phyloP scores from a whole-genome alignment of 1,140 invertebrate genomes.

The Cylas formicarius region DNA sequence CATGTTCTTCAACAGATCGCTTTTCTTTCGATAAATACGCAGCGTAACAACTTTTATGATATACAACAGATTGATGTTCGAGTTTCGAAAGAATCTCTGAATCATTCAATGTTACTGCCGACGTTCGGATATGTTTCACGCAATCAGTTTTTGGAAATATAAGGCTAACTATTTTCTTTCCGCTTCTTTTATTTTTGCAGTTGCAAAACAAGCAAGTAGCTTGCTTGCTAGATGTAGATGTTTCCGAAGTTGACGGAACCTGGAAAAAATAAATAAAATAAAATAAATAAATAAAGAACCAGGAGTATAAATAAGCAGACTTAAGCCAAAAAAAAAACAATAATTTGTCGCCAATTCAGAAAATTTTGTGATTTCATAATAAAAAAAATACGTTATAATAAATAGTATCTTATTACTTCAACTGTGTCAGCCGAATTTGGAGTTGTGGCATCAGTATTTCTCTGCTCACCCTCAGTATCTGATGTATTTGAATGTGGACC shows the following conservation, averaged over 20 bases:
- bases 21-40: slow-evolving; percentile 8
- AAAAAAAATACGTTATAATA: no score
- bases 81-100: slow-evolving; percentile 14
- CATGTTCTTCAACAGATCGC: slow-evolving; percentile 8
- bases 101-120: slow-evolving; percentile 9
- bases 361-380: no score
- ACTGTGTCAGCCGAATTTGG: neutral
- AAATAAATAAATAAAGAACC: no score
- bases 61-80: slow-evolving; percentile 15
- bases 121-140: slow-evolving; percentile 10
- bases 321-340: no score
- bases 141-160: slow-evolving; percentile 10
- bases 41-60: slow-evolving; percentile 14
- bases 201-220: slow-evolving; percentile 14
- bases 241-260: slow-evolving; percentile 6
- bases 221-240: slow-evolving; percentile 6
- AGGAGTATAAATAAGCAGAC: no score
- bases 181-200: slow-evolving; percentile 7
- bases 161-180: slow-evolving; percentile 11
- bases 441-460: slow-evolving; percentile 1
- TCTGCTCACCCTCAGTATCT: slow-evolving; percentile 2
- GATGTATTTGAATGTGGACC: neutral
- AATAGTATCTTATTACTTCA: no score
- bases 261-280: no score
- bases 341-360: no score